Percentiles rank a stretch among this genome's conserved stretches.
Conservation (phyloP, 1,140 invertebrate species). For the Vanessa tameamea region DNA sequence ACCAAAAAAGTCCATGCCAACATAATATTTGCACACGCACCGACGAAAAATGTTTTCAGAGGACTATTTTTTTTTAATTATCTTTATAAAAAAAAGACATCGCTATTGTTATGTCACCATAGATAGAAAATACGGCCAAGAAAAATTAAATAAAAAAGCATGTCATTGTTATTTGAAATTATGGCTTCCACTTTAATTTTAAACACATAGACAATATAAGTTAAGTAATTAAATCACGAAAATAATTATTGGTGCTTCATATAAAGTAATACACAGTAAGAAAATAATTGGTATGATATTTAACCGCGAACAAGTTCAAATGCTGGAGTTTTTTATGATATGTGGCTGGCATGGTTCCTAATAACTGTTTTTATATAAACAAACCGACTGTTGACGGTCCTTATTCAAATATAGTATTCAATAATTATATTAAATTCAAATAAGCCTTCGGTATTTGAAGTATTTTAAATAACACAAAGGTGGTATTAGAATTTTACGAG, state of each 20-base stretch:
- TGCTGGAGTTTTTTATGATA: constrained; percentile 7
- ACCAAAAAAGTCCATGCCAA: too few relatives aligned
- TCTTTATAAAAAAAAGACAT: too few relatives aligned
- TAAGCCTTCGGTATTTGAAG: background rate
- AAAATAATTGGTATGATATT: background rate
- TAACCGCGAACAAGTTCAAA: background rate
- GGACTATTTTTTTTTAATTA: too few relatives aligned
- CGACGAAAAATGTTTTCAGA: too few relatives aligned
- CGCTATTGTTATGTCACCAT: too few relatives aligned
- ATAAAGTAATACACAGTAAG: background rate
- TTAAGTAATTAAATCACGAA: background rate
- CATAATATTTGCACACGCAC: too few relatives aligned
- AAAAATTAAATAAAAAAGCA: too few relatives aligned
- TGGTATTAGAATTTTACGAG: background rate
- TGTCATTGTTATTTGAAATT: too few relatives aligned
- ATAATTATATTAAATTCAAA: background rate
- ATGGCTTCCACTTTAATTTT: too few relatives aligned
- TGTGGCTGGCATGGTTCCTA: constrained; percentile 35
- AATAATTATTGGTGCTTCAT: background rate
- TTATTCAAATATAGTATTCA: background rate
- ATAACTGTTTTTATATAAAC: constrained; percentile 1
- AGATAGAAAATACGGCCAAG: too few relatives aligned
- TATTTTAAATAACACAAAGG: background rate
- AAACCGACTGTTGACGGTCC: background rate
- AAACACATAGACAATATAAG: background rate